Base-by-base conservation (phyloP, 2,797 vertebrate species). In the Sebastes matsubarae region DNA sequence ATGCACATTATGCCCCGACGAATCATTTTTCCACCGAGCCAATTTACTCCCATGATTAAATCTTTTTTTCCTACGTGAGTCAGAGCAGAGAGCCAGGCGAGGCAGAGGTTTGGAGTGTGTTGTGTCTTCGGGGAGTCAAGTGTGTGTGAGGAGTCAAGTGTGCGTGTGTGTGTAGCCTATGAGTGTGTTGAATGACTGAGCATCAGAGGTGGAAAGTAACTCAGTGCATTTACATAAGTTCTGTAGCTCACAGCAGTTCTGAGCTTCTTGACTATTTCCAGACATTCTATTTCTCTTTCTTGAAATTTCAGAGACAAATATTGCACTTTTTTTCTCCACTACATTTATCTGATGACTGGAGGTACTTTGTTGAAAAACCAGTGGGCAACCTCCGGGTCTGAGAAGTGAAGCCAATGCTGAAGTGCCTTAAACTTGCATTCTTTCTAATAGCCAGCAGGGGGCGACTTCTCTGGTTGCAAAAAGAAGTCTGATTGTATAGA, bases 21-120 rank as follows among this genome's bases (percentile, higher is more conserved):
- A 92, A 91, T 91, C 84, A 85, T 89, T 88, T 91, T 91, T 93
- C 90, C 91, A 89, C 83, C 63, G 24, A 80, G 88, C 68, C 90
- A 91, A 81, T 93, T 93, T 92, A 93, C 92, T 87, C 91, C 86
- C 83, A 79, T 82, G 90, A 94, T 93, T 93, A 87, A 92, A 79
- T 87, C 81, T 88, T 87, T 93, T 93, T 93, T 93, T 88, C 85
- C 93, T 80, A 68, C 81, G 66, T 94, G 90, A 92, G 87, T 96
- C 94, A 94, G 88, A 91, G 84, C 79, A 46, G 81, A 78, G 88
- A 75, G 68, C 67, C 84, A 69, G 79, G 73, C 73, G 54, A 79
- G 75, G 67, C 36, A 13, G 46, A 72, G 78, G 60, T n/a, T 42
- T 52, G 69, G 75, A 81, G 75, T 57, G 64, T 32, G 71, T 10